These are phyloP conservation scores for Nymphalis c-album DNA, from an alignment of 2,888 invertebrate genomes.

Conservation along the genomic window DNA sequence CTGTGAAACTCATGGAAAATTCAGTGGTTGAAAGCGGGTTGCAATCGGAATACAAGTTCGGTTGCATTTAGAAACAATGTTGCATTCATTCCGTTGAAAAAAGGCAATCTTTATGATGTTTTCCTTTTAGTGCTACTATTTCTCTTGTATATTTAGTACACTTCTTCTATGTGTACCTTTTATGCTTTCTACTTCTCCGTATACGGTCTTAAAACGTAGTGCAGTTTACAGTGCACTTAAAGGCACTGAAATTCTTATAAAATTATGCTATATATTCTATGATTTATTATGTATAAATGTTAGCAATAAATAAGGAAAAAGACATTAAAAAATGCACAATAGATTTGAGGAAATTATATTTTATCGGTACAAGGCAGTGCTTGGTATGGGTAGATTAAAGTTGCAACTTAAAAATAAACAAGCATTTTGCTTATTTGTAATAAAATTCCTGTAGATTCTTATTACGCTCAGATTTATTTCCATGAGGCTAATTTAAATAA, in stretches of 20 bases:
- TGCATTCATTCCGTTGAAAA: slow-evolving; percentile 54
- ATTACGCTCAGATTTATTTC: too few species aligned
- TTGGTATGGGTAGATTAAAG: slow-evolving; percentile 7
- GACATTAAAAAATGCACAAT: neutral
- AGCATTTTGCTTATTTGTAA: neutral
- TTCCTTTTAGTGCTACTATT: slow-evolving; percentile 48
- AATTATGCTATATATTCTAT: neutral
- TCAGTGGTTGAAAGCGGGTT: slow-evolving; percentile 69
- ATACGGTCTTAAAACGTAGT: slow-evolving; percentile 2
- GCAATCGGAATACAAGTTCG: slow-evolving; percentile 70
- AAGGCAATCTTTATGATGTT: slow-evolving; percentile 46
- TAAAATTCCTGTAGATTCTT: too few species aligned
- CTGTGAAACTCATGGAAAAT: slow-evolving; percentile 65
- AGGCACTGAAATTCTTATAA: neutral
- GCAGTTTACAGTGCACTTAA: neutral
- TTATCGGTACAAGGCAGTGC: slow-evolving; percentile 27
- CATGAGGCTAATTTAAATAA: too few species aligned
- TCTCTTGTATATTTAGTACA: slow-evolving; percentile 13
- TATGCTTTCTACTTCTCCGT: slow-evolving; percentile 1
- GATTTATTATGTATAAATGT: neutral
- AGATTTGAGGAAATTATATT: slow-evolving; percentile 1
- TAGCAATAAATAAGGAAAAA: slow-evolving; percentile 3
- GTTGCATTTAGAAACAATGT: slow-evolving; percentile 57
- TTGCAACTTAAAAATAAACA: slow-evolving; percentile 6
- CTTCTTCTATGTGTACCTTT: slow-evolving; percentile 15